Percentiles rank a stretch among this genome's conserved stretches.
phyloP scores from a whole-genome alignment of 1,140 invertebrate genomes.

The Pogonognathellus flavescens region DNA sequence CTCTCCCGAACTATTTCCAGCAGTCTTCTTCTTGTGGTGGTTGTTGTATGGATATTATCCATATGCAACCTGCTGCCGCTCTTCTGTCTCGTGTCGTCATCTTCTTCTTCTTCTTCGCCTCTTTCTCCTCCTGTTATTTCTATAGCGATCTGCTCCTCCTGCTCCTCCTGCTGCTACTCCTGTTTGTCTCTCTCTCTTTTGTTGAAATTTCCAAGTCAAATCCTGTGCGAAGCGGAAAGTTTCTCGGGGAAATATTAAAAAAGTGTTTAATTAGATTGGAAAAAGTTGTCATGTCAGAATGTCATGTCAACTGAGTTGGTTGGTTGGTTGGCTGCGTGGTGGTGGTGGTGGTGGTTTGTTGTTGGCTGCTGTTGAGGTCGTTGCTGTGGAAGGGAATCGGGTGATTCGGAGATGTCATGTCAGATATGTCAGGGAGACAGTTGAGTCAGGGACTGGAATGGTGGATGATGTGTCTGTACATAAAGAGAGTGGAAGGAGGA shows the following conservation, averaged over 20 bases:
- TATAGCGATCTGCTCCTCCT: background rate
- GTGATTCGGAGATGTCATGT: slow-evolving; percentile 32
- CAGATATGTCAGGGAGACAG: slow-evolving; percentile 8
- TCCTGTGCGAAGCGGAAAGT: background rate
- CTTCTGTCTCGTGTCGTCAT: too few relatives aligned
- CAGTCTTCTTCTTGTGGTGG: too few relatives aligned
- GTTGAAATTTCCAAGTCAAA: background rate
- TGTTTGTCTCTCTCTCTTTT: too few relatives aligned
- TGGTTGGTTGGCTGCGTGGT: background rate
- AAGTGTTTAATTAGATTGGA: slow-evolving; percentile 32
- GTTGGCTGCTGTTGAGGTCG: background rate
- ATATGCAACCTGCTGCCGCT: too few relatives aligned
- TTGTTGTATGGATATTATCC: too few relatives aligned
- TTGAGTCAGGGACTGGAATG: background rate
- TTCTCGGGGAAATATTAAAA: slow-evolving; percentile 17
- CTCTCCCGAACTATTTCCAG: too few relatives aligned
- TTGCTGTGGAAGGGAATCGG: background rate
- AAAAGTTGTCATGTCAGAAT: slow-evolving; percentile 36
- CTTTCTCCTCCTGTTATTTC: too few relatives aligned
- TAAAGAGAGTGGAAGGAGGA: background rate
- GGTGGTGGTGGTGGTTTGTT: background rate
- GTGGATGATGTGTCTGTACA: too few relatives aligned
- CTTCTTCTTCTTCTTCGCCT: too few relatives aligned
- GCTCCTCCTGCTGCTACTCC: background rate
- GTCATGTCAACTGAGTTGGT: background rate